phyloP scores from a whole-genome alignment of 2,888 invertebrate genomes.

The Sarcophaga subvicina region DNA sequence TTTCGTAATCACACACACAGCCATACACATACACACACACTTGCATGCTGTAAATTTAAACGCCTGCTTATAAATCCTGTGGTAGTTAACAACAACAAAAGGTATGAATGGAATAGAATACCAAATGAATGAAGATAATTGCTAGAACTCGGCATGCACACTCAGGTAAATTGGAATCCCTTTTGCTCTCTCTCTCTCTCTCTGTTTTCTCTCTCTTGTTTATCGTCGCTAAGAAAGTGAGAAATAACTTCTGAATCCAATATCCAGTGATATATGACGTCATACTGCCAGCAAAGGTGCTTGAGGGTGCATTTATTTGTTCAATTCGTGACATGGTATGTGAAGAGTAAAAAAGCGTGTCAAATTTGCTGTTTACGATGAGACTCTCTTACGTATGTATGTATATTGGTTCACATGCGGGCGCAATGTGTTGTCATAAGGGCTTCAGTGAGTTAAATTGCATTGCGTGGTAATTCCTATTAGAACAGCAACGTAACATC shows the following conservation, averaged over 20 bases:
- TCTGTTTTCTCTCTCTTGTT: background rate
- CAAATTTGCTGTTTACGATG: slow-evolving; percentile 51
- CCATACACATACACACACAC: slow-evolving; percentile 10
- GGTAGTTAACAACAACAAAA: background rate
- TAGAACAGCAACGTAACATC: background rate
- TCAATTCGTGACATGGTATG: background rate
- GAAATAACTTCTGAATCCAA: too few relatives aligned
- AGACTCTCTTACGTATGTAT: background rate
- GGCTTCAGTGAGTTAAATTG: background rate
- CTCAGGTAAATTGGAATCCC: background rate
- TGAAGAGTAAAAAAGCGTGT: slow-evolving; percentile 51
- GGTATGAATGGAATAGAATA: background rate
- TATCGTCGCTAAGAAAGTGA: too few relatives aligned
- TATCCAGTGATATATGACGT: too few relatives aligned
- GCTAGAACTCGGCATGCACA: background rate
- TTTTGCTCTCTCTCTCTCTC: background rate
- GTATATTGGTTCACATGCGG: slow-evolving; percentile 64
- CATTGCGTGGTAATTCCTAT: background rate
- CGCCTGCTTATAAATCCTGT: background rate
- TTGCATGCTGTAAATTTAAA: background rate
- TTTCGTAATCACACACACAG: slow-evolving; percentile 1
- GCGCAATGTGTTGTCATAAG: slow-evolving; percentile 56
- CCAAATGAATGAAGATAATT: background rate
- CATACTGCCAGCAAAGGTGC: too few relatives aligned
- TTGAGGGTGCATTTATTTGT: too few relatives aligned